Base-by-base conservation (phyloP, 2,797 vertebrate species). In the Crenuchus spilurus region DNA sequence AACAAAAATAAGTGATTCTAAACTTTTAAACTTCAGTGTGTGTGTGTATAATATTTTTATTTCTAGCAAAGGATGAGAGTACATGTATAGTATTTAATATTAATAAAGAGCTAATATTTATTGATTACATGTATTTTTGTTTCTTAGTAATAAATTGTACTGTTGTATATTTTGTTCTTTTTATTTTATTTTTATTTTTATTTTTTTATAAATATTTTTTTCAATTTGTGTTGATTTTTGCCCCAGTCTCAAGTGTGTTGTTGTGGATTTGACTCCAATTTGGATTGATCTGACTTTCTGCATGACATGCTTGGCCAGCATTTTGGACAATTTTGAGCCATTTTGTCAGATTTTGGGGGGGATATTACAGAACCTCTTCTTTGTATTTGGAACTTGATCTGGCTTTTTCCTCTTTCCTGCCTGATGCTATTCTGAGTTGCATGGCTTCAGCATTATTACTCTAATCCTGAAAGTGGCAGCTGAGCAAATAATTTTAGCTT, bases 221-320 rank as follows among this genome's bases (percentile, higher is more conserved):
- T 35, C 8, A 8, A 8, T 35, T 35, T 35, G 33, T 3, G 46
- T 22, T 48, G 22, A 49, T 24, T 48, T n/a, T 48, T 24, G 49
- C 10, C 20, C 49, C 14, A 1, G 31, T 61, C 14, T 76, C 52
- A 71, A 75, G 81, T 80, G 83, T 74, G 78, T 77, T 75, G 68
- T 49, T 85, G 85, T 79, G 83, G 74, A 78, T 81, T 83, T 80
- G 79, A n/a, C 55, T 41, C 67, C 57, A 76, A 80, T 89, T 85
- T 90, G 85, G 83, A 83, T 87, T 86, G 80, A 82, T 82, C 67
- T 84, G 87, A 88, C 88, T 88, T 87, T 83, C 84, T 92, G 91
- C 89, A 93, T 93, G 90, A 88, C 69, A 73, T 89, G 88, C 86
- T 89, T 90, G 87, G 88, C 87, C 46, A 81, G 78, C 82, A 81